These are phyloP conservation scores for Botrylloides violaceus DNA, from an alignment of 23 tunicate species.

Conservation along the genomic window DNA sequence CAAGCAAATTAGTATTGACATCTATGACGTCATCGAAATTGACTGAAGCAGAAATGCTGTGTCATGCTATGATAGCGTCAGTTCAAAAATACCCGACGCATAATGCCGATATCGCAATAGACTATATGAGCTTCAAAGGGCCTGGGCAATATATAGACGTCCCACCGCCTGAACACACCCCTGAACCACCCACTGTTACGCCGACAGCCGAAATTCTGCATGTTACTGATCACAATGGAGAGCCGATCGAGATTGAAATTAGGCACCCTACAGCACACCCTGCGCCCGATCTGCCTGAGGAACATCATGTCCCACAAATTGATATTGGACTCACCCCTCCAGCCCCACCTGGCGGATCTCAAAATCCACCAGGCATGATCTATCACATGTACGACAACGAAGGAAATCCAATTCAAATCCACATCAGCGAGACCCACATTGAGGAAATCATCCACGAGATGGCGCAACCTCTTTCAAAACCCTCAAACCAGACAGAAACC, in stretches of 20 bases:
- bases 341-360: no score
- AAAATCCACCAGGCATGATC: neutral
- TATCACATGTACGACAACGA: conserved; percentile 2
- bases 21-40: conserved; percentile 6
- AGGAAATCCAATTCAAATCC: conserved; percentile 1
- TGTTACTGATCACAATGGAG: neutral
- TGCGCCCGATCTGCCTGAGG: neutral
- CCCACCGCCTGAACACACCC: neutral
- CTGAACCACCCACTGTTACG: neutral
- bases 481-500: no score
- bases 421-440: neutral
- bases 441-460: conserved; percentile 4
- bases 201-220: neutral
- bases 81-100: conserved; percentile 8
- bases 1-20: neutral
- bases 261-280: neutral
- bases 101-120: neutral
- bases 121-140: neutral
- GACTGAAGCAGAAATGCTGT: conserved; percentile 7
- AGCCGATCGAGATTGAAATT: conserved; percentile 7
- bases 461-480: conserved; percentile 1
- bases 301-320: no score
- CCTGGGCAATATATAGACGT: neutral
- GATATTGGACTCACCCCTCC: no score
- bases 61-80: conserved; percentile 1